Percentiles rank a stretch among this genome's conserved stretches.
These are phyloP conservation scores for Oncorhynchus nerka DNA, from an alignment of 2,113 vertebrate species.

Conservation along the genomic window DNA sequence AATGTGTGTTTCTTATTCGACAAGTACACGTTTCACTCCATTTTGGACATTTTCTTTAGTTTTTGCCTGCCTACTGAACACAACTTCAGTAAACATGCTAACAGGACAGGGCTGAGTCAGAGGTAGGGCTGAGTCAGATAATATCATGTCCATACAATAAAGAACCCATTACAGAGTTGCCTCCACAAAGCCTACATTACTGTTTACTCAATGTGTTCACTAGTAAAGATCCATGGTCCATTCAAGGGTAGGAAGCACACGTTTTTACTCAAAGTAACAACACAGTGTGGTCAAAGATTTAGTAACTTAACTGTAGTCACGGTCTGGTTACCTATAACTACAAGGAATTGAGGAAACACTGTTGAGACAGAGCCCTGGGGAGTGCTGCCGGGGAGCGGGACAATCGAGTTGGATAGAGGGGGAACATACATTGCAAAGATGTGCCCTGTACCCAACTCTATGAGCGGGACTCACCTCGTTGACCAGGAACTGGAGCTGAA, in stretches of 20 bases:
- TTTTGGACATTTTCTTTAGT: background rate
- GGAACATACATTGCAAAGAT: no score
- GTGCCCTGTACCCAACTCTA: no score
- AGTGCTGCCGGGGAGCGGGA: background rate
- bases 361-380: background rate
- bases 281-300: no score
- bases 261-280: no score
- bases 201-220: slow-evolving; percentile 8
- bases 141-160: background rate
- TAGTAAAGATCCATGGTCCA: background rate
- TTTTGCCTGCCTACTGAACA: background rate
- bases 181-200: slow-evolving; percentile 2
- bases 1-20: no score
- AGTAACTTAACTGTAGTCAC: no score
- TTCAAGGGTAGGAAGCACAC: no score
- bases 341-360: no score
- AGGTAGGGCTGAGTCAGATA: background rate
- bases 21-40: no score
- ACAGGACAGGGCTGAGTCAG: background rate
- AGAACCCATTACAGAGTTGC: background rate
- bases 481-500: slow-evolving; percentile 98
- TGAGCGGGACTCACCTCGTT: slow-evolving; percentile 85
- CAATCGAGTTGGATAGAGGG: background rate
- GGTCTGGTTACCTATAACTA: no score
- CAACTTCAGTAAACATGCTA: background rate